A percentile compares a stretch with the other conserved stretches of the same genome.
phyloP scores from a whole-genome alignment of 2,797 vertebrate genomes.

The Siniperca obscura region DNA sequence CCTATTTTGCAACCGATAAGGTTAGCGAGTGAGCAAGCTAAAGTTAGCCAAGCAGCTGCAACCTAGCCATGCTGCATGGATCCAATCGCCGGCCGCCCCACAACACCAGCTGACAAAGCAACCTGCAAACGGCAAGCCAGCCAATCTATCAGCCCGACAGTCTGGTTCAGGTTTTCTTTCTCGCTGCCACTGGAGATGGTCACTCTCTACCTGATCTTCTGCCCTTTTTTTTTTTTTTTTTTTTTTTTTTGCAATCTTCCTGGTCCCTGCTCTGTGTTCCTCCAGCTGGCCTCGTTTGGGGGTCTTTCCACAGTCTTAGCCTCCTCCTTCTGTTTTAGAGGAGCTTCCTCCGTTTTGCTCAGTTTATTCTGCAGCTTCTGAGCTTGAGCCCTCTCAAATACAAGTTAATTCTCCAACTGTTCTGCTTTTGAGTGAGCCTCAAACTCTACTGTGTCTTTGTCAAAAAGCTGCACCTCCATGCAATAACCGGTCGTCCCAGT shows the following conservation, averaged over 20 bases:
- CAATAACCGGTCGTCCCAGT: background rate
- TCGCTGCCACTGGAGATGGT: too few relatives aligned
- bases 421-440: background rate
- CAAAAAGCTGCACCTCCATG: background rate
- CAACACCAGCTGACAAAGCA: too few relatives aligned
- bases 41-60: too few relatives aligned
- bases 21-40: too few relatives aligned
- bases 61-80: too few relatives aligned
- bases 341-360: too few relatives aligned
- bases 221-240: background rate
- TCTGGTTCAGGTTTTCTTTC: too few relatives aligned
- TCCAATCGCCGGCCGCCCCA: too few relatives aligned
- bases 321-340: background rate
- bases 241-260: background rate
- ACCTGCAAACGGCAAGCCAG: too few relatives aligned
- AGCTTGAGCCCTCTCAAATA: background rate
- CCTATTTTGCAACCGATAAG: too few relatives aligned
- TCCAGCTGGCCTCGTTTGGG: background rate
- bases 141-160: too few relatives aligned
- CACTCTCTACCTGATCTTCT: background rate
- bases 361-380: background rate
- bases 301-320: background rate
- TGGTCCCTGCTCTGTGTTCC: background rate
- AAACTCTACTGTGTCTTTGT: background rate
- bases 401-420: background rate